These are phyloP conservation scores for Bombyx huttoni DNA, from an alignment of 2,888 invertebrate species.

Conservation along the genomic window DNA sequence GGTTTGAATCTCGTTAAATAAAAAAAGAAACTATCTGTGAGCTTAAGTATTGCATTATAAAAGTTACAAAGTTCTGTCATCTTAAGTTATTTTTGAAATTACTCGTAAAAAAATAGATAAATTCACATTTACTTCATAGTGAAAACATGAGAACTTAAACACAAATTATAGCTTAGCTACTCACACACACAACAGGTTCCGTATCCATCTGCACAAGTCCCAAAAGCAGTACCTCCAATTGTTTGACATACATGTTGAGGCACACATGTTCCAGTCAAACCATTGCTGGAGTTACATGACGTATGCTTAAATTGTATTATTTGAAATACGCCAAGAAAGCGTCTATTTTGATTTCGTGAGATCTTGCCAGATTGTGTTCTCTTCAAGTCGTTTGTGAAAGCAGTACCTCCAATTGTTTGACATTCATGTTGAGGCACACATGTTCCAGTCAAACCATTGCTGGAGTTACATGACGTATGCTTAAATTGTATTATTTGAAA, in stretches of 20 bases:
- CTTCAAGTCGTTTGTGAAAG: background rate
- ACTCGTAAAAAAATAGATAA: no score
- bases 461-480: constrained; percentile 73
- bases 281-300: constrained; percentile 67
- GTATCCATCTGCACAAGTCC: constrained; percentile 80
- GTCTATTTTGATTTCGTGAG: constrained; percentile 10
- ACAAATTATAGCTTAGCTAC: constrained; percentile 25
- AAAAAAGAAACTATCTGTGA: no score
- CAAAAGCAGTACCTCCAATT: constrained; percentile 74
- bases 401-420: constrained; percentile 73
- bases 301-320: constrained; percentile 79
- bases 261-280: constrained; percentile 80
- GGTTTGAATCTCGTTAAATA: no score
- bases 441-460: constrained; percentile 75
- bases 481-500: constrained; percentile 81
- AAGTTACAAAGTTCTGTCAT: no score
- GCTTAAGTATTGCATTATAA: no score
- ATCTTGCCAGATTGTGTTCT: background rate
- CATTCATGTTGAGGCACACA: constrained; percentile 81
- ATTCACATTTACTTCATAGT: no score
- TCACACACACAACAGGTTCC: constrained; percentile 84
- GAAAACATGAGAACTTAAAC: no score
- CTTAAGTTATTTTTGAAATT: no score
- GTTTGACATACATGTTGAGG: constrained; percentile 77
- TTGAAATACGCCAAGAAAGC: constrained; percentile 79